Evolutionary conservation across 2,888 invertebrate genomes (phyloP), one percentile per base, ranked within the genome.

Genomic region (Fragum fragum): DNA sequence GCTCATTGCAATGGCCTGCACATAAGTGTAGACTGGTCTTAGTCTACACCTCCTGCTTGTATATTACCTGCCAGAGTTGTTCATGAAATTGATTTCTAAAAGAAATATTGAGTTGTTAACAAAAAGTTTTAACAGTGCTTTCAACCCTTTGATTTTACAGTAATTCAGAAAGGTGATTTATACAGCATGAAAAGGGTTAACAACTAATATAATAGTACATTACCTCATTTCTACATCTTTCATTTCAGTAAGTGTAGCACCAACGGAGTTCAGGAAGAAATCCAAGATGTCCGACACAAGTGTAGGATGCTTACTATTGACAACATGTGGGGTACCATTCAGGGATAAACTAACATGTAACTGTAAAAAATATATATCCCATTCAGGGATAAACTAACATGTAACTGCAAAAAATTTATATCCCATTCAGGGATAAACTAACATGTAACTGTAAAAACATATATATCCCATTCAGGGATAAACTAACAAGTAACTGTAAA

Each of bases 161-260:
- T n/a, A n/a, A n/a, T n/a, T n/a, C n/a, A n/a, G n/a, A n/a, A n/a
- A n/a, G n/a, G n/a, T n/a, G n/a, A n/a, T n/a, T n/a, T n/a, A n/a
- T n/a, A n/a, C n/a, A n/a, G n/a, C n/a, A n/a, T n/a, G n/a, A n/a
- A n/a, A n/a, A n/a, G n/a, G 97, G 95, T 97, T 97, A 7, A 97
- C 97, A 26, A 97, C 95, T 32, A 97, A 97, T 90, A 97, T 97
- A 47, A 97, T 95, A 0, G 97, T 97, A 23, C 97, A 95, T 93
- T 91, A 96, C 96, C 95, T 96, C 59, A 96, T 93, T 89, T 96
- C 96, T 18, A 96, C 96, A 88, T 96, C 96, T 92, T 96, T 96
- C 94, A 96, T 96, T 90, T 96, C 96, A 85, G 96, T 96, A 21
- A 96, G 94, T 29, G 96, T 96, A 0, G 96, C 96, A 42, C 96